Evolutionary conservation across 2,113 vertebrate genomes (phyloP).

Genomic region (Ctenodactylus gundi): DNA sequence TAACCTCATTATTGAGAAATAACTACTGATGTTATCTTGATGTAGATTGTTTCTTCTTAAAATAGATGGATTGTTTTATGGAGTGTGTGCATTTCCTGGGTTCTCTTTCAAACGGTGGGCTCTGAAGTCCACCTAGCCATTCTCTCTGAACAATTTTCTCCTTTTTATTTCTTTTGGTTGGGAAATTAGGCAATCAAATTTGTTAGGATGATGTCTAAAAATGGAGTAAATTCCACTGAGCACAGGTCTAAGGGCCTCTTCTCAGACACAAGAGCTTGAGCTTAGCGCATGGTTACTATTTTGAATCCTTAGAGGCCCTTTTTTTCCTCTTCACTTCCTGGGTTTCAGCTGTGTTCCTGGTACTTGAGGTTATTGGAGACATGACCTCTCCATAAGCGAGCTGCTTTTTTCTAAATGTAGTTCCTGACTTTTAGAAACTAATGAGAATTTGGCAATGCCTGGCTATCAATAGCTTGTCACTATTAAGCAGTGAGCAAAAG

Average conservation of each 20-base stretch:
- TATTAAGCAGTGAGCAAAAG: slow-evolving; percentile 48
- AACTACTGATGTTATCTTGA: neutral
- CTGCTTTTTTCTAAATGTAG: slow-evolving; percentile 70
- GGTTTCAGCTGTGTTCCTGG: slow-evolving; percentile 70
- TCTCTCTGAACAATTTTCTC: neutral
- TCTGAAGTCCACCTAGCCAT: neutral
- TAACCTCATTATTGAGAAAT: neutral
- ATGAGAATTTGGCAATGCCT: slow-evolving; percentile 71
- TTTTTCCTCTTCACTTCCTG: slow-evolving; percentile 17
- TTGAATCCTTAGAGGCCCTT: slow-evolving; percentile 59
- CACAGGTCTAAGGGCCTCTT: slow-evolving; percentile 30
- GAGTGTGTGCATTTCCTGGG: neutral
- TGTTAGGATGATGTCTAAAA: slow-evolving; percentile 34
- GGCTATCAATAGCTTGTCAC: slow-evolving; percentile 69
- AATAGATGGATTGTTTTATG: neutral
- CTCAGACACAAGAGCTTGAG: slow-evolving; percentile 45
- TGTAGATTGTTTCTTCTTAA: neutral
- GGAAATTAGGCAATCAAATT: slow-evolving; percentile 39
- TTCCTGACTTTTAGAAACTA: slow-evolving; percentile 72
- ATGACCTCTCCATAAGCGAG: slow-evolving; percentile 55
- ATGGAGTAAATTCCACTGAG: slow-evolving; percentile 16
- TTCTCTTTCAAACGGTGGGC: neutral
- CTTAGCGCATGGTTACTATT: slow-evolving; percentile 70
- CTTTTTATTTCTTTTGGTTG: neutral
- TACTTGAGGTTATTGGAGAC: slow-evolving; percentile 68